Evolutionary conservation across 2,888 invertebrate genomes (phyloP).

Genomic region (Lithodes maja): DNA sequence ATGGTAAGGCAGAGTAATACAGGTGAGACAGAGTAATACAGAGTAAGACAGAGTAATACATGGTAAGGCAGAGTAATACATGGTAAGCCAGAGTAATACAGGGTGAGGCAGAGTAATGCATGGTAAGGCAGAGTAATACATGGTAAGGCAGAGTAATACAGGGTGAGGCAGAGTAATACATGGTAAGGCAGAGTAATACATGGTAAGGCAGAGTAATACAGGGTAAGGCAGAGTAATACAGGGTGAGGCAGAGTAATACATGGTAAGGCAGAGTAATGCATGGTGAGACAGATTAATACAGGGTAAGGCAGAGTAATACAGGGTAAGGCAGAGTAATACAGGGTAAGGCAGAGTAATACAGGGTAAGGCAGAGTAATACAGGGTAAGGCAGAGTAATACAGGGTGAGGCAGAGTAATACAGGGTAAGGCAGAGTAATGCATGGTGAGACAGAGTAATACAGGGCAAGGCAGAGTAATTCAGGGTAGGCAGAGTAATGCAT

Average conservation of each 20-base stretch:
- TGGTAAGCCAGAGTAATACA: background rate
- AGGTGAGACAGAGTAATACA: background rate
- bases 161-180: background rate
- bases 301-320: background rate
- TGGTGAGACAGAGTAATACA: background rate
- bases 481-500: background rate
- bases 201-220: background rate
- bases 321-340: background rate
- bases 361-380: background rate
- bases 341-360: background rate
- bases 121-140: background rate
- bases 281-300: background rate
- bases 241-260: background rate
- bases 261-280: background rate
- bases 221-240: background rate
- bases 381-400: background rate
- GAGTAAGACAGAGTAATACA: background rate
- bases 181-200: background rate
- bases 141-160: background rate
- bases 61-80: background rate
- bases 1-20: background rate
- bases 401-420: background rate
- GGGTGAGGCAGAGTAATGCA: background rate
- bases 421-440: background rate
- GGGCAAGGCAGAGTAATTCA: background rate